Conservation (phyloP, 2,113 vertebrate genomes). For the Sinocyclocheilus maitianheensis region DNA sequence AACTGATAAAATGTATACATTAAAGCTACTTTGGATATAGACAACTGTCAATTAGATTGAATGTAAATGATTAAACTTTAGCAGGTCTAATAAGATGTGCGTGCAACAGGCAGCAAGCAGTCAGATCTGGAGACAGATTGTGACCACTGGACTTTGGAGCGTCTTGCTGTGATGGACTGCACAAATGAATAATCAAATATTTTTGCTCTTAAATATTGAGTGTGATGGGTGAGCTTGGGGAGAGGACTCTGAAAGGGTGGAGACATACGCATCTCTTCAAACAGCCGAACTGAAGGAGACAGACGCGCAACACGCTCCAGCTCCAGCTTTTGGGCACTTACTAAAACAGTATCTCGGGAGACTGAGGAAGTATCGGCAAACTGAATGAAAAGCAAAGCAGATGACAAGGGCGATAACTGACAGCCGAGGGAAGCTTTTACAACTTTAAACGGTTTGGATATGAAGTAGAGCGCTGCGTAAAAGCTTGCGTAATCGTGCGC, state of each 20-base stretch:
- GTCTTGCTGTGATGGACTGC: background rate
- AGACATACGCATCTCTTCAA: constrained; percentile 20
- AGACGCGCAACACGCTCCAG: background rate
- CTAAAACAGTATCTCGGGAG: constrained; percentile 7
- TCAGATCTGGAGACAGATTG: background rate
- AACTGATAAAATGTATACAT: background rate
- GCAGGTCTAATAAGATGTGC: background rate
- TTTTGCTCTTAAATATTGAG: background rate
- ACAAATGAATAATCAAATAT: background rate
- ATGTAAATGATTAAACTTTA: background rate
- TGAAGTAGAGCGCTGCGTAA: constrained; percentile 6
- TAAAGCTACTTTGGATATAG: background rate
- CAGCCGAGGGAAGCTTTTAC: background rate
- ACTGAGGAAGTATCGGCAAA: background rate
- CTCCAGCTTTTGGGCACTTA: background rate
- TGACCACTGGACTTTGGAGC: background rate
- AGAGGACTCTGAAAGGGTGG: constrained; percentile 7
- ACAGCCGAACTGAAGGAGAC: background rate
- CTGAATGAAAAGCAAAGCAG: background rate
- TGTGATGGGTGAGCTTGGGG: background rate
- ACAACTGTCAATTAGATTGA: background rate
- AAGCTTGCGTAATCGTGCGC: background rate
- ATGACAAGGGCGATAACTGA: background rate
- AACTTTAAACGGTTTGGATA: background rate
- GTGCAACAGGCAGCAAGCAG: background rate